phyloP scores from a whole-genome alignment of 2,797 vertebrate species.

The Artibeus jamaicensis region DNA sequence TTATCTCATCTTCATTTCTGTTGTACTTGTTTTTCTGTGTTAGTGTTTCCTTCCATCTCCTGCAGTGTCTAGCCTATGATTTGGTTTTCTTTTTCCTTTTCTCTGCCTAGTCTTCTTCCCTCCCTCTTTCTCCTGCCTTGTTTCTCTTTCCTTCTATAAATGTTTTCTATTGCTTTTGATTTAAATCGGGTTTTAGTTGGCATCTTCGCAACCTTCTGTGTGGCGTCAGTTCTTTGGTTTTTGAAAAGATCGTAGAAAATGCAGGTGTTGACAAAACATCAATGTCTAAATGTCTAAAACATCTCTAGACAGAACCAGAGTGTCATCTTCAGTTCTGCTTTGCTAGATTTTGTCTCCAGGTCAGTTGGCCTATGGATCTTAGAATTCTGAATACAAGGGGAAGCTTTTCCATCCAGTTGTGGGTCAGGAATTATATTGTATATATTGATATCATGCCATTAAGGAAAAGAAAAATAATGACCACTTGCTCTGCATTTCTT shows the following conservation, averaged over 20 bases:
- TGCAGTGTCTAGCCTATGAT: neutral
- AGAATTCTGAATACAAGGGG: neutral
- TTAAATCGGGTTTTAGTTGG: neutral
- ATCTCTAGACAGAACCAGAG: neutral
- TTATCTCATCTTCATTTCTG: neutral
- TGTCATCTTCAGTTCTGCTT: rapidly evolving
- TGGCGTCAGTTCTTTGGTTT: neutral
- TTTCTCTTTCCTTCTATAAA: neutral
- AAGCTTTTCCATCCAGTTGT: neutral
- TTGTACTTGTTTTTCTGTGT: neutral
- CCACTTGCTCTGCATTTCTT: neutral
- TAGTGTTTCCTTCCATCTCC: neutral
- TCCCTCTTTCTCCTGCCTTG: rapidly evolving
- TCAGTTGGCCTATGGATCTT: neutral
- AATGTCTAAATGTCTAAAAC: neutral
- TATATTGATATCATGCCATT: neutral
- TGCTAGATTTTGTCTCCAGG: neutral
- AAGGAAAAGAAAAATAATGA: neutral
- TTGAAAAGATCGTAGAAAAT: neutral
- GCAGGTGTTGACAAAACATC: neutral
- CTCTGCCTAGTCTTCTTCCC: neutral
- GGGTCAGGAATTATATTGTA: rapidly evolving
- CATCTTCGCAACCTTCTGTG: neutral
- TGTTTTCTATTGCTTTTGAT: neutral
- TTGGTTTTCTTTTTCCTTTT: neutral